phyloP scores from a whole-genome alignment of 2,797 vertebrate genomes.

The Nothura maculosa region DNA sequence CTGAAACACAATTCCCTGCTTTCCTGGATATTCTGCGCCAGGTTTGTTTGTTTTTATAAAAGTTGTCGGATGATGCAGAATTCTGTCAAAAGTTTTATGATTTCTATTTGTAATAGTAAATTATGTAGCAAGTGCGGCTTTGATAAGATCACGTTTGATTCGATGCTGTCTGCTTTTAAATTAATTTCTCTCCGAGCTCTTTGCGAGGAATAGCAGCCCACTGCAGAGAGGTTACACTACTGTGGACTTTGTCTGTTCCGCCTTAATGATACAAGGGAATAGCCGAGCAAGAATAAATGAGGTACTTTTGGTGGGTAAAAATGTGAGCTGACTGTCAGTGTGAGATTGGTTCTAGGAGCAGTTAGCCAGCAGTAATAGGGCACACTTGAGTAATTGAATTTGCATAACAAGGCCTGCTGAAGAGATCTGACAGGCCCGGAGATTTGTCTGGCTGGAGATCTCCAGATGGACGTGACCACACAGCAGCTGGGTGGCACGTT shows the following conservation, averaged over 20 bases:
- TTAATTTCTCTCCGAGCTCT: conserved; percentile 77
- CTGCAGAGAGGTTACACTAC: conserved; percentile 83
- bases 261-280: conserved; percentile 85
- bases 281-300: conserved; percentile 87
- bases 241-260: conserved; percentile 81
- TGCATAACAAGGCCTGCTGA: conserved; percentile 89
- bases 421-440: conserved; percentile 86
- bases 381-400: conserved; percentile 92
- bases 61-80: neutral
- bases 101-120: conserved; percentile 61
- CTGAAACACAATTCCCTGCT: neutral
- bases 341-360: conserved; percentile 84
- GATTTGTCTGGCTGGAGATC: conserved; percentile 88
- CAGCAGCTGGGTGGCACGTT: conserved; percentile 94
- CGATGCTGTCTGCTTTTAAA: conserved; percentile 72
- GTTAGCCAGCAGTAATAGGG: conserved; percentile 88
- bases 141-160: conserved; percentile 73
- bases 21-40: conserved; percentile 6
- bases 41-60: conserved; percentile 16
- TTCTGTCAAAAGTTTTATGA: conserved; percentile 44
- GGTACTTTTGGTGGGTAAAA: conserved; percentile 83
- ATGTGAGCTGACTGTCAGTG: conserved; percentile 85
- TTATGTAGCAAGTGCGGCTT: conserved; percentile 41
- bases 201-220: conserved; percentile 75
- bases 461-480: conserved; percentile 96